Evolutionary conservation across 2,888 invertebrate genomes (phyloP), one percentile per base, ranked within the genome.

Genomic region (Deilephila porcellus): DNA sequence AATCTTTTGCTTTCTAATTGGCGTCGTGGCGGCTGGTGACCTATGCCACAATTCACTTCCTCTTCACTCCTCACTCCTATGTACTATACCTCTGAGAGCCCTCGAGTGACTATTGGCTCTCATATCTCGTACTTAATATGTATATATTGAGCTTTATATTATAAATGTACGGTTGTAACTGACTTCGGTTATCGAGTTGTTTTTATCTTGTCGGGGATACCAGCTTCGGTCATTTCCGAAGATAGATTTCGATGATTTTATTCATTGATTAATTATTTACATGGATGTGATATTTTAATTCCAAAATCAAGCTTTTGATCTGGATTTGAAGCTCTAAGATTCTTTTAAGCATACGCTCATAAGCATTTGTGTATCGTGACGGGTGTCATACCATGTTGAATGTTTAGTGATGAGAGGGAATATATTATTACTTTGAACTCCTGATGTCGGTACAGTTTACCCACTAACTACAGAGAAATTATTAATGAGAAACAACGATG

Each of bases 191-290:
- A 52, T 52, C 52, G 25, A 52, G 67, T 67, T 20, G 64, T 67
- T 67, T 67, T 67, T 67, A 67, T 67, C 67, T 67, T 25, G 25
- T 25, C 25, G 3, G 67, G 67, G 67, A 67, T 67, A 17, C 67
- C 67, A 67, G 25, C 64, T 14, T 20, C 14, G 20, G 20, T 37
- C n/a, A 20, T 37, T 60, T 25, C 64, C 37, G 20, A n/a, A 64
- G 34, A n/a, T 64, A 19, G n/a, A 64, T 19, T 45, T 45, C 45
- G 14, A 37, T 45, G 45, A 11, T 45, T 11, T 45, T 45, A 45
- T 14, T 45, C 45, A 45, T 45, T 3, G 14, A 14, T 45, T 45
- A 32, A 14, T 45, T 45, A 32, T 32, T 32, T 37, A 37, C 7
- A 37, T 25, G 25, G 25, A 25, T 25, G 8, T 37, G 2, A 8